These are phyloP conservation scores for Dryobotodes eremita DNA, from an alignment of 2,888 invertebrate genomes.

Conservation along the genomic window DNA sequence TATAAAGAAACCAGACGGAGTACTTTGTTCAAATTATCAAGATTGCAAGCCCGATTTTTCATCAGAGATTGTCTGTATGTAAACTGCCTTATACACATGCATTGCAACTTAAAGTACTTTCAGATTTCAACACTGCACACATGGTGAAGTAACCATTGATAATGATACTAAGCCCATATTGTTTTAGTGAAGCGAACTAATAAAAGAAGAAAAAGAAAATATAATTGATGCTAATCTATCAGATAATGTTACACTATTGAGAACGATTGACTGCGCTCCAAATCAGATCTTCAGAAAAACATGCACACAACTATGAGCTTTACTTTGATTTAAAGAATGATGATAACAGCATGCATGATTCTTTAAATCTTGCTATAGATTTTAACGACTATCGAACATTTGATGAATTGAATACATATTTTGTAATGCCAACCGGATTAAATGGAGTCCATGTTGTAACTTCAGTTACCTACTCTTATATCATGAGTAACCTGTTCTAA, in stretches of 20 bases:
- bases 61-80: slow-evolving; percentile 4
- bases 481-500: slow-evolving; percentile 60
- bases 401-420: slow-evolving; percentile 47
- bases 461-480: slow-evolving; percentile 59
- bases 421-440: slow-evolving; percentile 57
- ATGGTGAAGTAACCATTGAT: slow-evolving; percentile 32
- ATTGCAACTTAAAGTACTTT: slow-evolving; percentile 44
- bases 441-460: slow-evolving; percentile 60
- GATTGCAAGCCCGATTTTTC: neutral
- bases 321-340: neutral
- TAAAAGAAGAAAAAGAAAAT: slow-evolving; percentile 19
- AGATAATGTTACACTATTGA: slow-evolving; percentile 39
- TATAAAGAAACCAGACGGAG: neutral
- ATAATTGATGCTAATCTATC: slow-evolving; percentile 27
- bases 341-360: slow-evolving; percentile 21
- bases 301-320: slow-evolving; percentile 19
- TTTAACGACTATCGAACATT: slow-evolving; percentile 33
- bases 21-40: neutral
- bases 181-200: slow-evolving; percentile 32
- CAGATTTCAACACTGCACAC: slow-evolving; percentile 44
- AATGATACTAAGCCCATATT: slow-evolving; percentile 45
- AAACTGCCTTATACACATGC: slow-evolving; percentile 21
- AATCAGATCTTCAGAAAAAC: slow-evolving; percentile 5
- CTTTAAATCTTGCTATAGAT: slow-evolving; percentile 25
- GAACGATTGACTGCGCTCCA: slow-evolving; percentile 23